Conservation (phyloP, 2,888 invertebrate genomes). For the Drosophila greeni region DNA sequence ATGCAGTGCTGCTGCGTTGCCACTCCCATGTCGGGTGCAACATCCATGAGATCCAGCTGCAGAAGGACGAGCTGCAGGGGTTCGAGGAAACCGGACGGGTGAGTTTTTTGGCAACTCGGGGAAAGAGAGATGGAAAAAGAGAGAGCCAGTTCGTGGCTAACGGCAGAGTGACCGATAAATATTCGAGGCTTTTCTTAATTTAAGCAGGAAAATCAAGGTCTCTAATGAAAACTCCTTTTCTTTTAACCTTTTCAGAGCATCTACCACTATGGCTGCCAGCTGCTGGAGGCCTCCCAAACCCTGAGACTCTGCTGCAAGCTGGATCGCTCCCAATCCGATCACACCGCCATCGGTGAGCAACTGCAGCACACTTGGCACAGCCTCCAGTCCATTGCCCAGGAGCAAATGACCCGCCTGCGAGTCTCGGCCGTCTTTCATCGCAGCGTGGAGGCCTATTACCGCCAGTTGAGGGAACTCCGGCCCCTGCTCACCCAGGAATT, state of each 20-base stretch:
- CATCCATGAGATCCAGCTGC: slow-evolving; percentile 85
- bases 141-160: slow-evolving; percentile 38
- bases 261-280: slow-evolving; percentile 89
- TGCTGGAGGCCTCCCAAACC: slow-evolving; percentile 86
- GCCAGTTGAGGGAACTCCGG: slow-evolving; percentile 82
- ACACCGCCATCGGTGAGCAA: slow-evolving; percentile 79
- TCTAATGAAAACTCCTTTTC: no score
- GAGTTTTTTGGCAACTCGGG: slow-evolving; percentile 58
- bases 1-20: slow-evolving; percentile 84
- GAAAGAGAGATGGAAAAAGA: slow-evolving; percentile 4
- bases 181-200: slow-evolving; percentile 2
- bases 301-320: slow-evolving; percentile 86
- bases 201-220: slow-evolving; percentile 18
- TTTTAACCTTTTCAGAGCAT: no score
- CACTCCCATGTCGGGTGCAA: slow-evolving; percentile 87
- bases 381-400: slow-evolving; percentile 85
- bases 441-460: slow-evolving; percentile 83
- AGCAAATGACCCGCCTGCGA: slow-evolving; percentile 86
- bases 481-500: slow-evolving; percentile 80
- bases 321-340: slow-evolving; percentile 81
- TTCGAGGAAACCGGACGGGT: slow-evolving; percentile 90
- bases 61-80: slow-evolving; percentile 86
- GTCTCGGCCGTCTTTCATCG: slow-evolving; percentile 88
- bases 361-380: slow-evolving; percentile 85
- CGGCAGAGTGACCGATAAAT: slow-evolving; percentile 29